These are phyloP conservation scores for Arizona elegans DNA, from an alignment of 2,113 vertebrate species.

Conservation along the genomic window DNA sequence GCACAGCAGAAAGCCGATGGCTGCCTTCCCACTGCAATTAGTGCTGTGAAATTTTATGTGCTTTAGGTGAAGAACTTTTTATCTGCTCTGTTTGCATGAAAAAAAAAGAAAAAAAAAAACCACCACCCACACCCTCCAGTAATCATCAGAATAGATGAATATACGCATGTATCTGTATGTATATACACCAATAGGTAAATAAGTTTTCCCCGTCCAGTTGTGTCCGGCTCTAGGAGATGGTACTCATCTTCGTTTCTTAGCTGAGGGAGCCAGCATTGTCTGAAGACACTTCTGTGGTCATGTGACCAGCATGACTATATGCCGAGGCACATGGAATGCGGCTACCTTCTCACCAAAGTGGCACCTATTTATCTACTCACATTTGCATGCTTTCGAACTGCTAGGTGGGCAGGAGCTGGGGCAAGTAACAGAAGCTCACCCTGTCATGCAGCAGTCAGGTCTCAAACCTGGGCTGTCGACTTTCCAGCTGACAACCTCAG, in stretches of 20 bases:
- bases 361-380: neutral
- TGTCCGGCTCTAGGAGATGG: neutral
- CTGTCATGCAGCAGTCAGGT: neutral
- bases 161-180: neutral
- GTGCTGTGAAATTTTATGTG: neutral
- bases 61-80: neutral
- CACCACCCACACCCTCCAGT: neutral
- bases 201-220: neutral
- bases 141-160: neutral
- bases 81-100: neutral
- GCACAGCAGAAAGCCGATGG: neutral
- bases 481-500: neutral
- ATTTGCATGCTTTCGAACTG: neutral
- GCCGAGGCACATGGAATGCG: neutral
- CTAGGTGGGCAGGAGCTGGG: neutral
- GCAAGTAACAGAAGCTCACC: neutral
- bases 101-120: neutral
- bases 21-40: neutral
- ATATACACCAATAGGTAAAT: neutral
- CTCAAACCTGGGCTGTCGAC: neutral
- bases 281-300: neutral
- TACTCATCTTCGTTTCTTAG: neutral
- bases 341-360: neutral
- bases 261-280: neutral
- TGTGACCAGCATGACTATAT: neutral